Conservation (phyloP, 1,140 invertebrate species). For the Brachionus paranguensis region DNA sequence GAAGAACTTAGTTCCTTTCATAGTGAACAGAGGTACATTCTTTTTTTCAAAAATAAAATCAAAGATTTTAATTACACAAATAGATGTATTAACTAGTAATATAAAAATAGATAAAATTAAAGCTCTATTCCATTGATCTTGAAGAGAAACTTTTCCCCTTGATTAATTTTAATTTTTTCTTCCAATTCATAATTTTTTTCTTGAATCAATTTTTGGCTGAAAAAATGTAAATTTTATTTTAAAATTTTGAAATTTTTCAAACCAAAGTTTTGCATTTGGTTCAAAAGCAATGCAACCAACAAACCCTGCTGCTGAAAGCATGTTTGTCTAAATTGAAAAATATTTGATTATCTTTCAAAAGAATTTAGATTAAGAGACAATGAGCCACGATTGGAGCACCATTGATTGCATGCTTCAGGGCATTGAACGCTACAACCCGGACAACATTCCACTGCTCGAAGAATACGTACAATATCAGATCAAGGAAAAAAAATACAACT, state of each 20-base stretch:
- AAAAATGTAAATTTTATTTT: not conserved
- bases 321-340: not conserved
- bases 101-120: no score
- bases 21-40: no score
- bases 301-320: not conserved
- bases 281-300: not conserved
- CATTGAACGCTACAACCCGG: slow-evolving; percentile 72
- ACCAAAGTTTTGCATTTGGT: not conserved
- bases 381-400: not conserved
- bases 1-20: no score
- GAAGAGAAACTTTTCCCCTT: no score
- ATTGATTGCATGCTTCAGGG: slow-evolving; percentile 23
- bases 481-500: slow-evolving; percentile 83
- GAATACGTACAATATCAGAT: slow-evolving; percentile 86
- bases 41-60: no score
- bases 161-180: no score
- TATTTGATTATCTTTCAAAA: slow-evolving; percentile 1
- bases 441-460: slow-evolving; percentile 79
- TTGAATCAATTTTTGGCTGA: no score
- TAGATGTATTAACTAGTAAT: no score
- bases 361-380: slow-evolving; percentile 40
- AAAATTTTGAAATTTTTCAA: not conserved
- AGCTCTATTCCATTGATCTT: no score
- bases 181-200: no score
- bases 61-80: no score